Conservation (phyloP, 1,140 invertebrate species). For the Whitmania pigra region DNA sequence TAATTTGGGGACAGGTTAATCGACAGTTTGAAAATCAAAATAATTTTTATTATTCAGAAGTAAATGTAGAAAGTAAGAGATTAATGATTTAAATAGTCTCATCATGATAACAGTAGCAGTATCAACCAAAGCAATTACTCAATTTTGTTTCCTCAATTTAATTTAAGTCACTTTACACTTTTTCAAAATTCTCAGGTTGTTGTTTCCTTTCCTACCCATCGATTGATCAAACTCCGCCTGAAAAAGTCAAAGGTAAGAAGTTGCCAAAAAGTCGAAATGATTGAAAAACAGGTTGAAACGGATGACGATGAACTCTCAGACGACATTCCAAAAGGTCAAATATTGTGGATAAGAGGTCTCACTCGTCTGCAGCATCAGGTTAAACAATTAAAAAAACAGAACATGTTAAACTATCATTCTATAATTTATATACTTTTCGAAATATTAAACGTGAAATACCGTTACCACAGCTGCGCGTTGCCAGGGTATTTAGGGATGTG, state of each 20-base stretch:
- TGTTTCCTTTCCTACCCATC: slow-evolving; percentile 8
- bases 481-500: slow-evolving; percentile 98
- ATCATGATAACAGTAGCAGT: no score
- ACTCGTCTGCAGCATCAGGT: slow-evolving; percentile 99
- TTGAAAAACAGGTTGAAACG: slow-evolving; percentile 24
- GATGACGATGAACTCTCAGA: slow-evolving; percentile 24
- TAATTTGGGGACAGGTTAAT: slow-evolving; percentile 86
- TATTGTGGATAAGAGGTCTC: slow-evolving; percentile 94
- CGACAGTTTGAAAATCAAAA: no score
- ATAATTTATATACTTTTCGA: no score
- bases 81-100: neutral
- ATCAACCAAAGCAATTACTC: no score
- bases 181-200: neutral
- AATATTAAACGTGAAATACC: neutral
- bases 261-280: slow-evolving; percentile 20
- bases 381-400: no score
- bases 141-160: no score
- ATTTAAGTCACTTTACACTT: no score
- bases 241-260: neutral
- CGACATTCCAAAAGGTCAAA: slow-evolving; percentile 59
- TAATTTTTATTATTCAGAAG: neutral
- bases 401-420: no score
- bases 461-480: slow-evolving; percentile 81
- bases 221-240: slow-evolving; percentile 13
- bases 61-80: neutral